Conservation (phyloP, 2,113 vertebrate species). For the Capreolus pygargus region DNA sequence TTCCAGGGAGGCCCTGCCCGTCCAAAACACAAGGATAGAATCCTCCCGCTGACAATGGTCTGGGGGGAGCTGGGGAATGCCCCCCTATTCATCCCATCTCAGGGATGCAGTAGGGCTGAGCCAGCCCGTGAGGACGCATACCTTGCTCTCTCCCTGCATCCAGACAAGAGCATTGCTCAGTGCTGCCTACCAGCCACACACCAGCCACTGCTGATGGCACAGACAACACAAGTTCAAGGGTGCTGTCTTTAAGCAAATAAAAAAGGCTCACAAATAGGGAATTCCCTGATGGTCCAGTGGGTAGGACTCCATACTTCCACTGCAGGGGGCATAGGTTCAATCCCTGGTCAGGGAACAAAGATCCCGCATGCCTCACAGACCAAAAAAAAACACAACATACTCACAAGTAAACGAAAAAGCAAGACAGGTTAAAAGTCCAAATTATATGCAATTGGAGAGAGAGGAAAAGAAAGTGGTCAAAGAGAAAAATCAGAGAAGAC, state of each 20-base stretch:
- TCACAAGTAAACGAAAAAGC: not conserved
- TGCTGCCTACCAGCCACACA: accelerated
- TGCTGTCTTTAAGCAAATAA: not conserved
- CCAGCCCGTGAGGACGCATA: accelerated
- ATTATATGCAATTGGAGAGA: not conserved
- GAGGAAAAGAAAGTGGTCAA: not conserved
- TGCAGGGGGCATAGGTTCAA: not conserved
- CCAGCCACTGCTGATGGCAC: not conserved
- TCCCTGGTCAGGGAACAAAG: not conserved
- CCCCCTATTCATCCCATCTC: not conserved
- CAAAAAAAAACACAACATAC: not conserved
- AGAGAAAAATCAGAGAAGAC: not conserved
- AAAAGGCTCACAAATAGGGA: not conserved
- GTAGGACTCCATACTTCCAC: not conserved
- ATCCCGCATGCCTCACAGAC: not conserved
- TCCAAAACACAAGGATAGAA: not conserved
- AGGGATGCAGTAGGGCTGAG: not conserved
- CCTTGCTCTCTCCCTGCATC: too few relatives aligned
- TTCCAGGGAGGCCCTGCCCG: not conserved
- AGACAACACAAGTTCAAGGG: too few relatives aligned
- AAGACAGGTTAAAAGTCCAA: not conserved
- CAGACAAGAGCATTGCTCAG: not conserved
- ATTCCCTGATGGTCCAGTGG: not conserved
- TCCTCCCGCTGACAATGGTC: not conserved
- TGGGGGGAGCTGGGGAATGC: not conserved